Evolutionary conservation across 2,113 vertebrate species (phyloP), one percentile per base, ranked within the genome.

Genomic region (Callocephalon fimbriatum): DNA sequence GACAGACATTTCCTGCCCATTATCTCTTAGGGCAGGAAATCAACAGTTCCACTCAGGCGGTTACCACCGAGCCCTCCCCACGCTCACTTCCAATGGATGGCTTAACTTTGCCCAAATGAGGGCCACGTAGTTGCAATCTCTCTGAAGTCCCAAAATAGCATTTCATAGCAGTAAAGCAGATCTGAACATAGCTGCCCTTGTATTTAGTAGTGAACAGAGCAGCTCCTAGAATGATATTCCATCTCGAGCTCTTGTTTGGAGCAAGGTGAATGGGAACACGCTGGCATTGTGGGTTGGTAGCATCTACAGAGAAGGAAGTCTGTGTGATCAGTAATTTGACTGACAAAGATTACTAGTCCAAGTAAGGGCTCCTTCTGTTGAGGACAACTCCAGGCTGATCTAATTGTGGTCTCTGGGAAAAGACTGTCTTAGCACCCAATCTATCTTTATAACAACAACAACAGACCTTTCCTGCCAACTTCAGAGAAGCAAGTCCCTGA

Each of bases 1-100:
- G 95, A 95, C 96, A 97, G 83, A 65, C 91, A 92, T 95, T 96
- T 95, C 95, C 91, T 97, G 96, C 93, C 91, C 84, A 92, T 97
- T 95, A 97, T 96, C 92, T 92, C 77, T 31, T 74, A 51, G 86
- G 91, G 92, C 96, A 96, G 95, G 93, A 93, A 93, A 95, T 94
- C 95, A 96, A 85, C 92, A 94, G 85, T 86, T 96, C 92, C 91
- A 95, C 90, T 96, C 74, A 67, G 82, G 95, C 70, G 35, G 92
- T 92, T 83, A 86, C 93, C 93, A 86, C 76, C 1, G 2, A 91
- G 77, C 62, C 53, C 92, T 80, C 27, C 7, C 67, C 80, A 81
- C 0, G 7, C 17, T 53, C 78, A 26, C 75, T 89, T 86, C 85
- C 77, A 90, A 74, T 44, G 89, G 42, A 77, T 31, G 68, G 88